Evolutionary conservation across 2,113 vertebrate species (phyloP).

Genomic region (Urocitellus parryii): DNA sequence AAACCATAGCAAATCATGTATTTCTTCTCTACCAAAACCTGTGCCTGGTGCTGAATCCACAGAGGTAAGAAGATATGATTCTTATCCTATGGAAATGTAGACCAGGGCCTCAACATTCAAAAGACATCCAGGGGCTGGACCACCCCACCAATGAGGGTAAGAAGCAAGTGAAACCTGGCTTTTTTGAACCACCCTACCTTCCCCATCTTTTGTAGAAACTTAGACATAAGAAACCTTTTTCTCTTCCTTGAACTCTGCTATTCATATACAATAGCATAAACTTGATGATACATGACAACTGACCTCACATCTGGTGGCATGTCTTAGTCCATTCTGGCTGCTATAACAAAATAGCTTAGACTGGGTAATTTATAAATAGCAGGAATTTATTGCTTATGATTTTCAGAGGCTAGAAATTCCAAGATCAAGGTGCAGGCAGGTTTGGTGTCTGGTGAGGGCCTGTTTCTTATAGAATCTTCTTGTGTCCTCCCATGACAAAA

Average conservation of each 20-base stretch:
- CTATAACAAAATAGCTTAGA: neutral
- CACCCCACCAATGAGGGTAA: accelerated
- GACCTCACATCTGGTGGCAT: neutral
- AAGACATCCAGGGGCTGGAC: neutral
- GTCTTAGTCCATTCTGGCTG: neutral
- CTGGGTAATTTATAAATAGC: neutral
- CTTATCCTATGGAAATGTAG: neutral
- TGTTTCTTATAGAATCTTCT: neutral
- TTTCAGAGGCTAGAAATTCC: neutral
- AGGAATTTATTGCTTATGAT: neutral
- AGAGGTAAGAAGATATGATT: neutral
- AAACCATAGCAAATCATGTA: neutral
- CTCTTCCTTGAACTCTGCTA: neutral
- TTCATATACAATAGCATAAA: neutral
- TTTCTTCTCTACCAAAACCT: neutral
- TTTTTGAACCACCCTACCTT: neutral
- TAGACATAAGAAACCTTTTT: neutral
- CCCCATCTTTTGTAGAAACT: neutral
- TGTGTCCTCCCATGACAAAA: neutral
- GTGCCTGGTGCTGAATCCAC: neutral
- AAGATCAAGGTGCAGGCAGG: no score
- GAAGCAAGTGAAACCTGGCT: neutral
- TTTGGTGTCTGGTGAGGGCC: neutral
- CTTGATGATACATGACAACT: neutral
- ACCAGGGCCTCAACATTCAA: neutral